Conservation (phyloP, 2,113 vertebrate genomes). For the Muntiacus reevesi region DNA sequence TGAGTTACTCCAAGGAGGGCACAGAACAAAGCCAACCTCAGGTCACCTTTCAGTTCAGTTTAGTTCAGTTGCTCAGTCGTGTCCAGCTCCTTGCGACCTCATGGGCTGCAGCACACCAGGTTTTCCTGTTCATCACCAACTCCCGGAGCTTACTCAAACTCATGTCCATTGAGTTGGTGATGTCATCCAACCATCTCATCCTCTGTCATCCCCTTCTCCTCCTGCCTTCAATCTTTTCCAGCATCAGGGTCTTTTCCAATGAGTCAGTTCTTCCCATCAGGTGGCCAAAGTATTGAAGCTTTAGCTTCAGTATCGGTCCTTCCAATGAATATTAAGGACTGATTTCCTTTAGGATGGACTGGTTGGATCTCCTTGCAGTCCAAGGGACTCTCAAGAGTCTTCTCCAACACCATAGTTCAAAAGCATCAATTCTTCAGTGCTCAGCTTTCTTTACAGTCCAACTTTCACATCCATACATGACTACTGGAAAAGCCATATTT, state of each 20-base stretch:
- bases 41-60: not conserved
- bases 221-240: not conserved
- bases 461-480: not conserved
- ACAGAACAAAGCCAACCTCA: not conserved
- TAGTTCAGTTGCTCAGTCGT: not conserved
- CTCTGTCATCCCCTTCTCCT: not conserved
- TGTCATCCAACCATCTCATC: not conserved
- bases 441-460: not conserved
- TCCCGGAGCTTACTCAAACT: not conserved
- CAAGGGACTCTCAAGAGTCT: not conserved
- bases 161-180: not conserved
- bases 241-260: not conserved
- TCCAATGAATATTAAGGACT: too few relatives aligned
- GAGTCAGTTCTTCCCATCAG: not conserved
- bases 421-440: not conserved
- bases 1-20: not conserved
- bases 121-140: not conserved
- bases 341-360: not conserved
- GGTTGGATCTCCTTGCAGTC: not conserved
- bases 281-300: too few relatives aligned
- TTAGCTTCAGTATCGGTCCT: too few relatives aligned
- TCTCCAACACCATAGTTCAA: not conserved
- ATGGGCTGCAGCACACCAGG: not conserved
- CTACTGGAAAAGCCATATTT: not conserved
- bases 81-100: rapidly evolving